Evolutionary conservation across 2,797 vertebrate genomes (phyloP), one percentile per base, ranked within the genome.

Genomic region (Sebastes miniatus): DNA sequence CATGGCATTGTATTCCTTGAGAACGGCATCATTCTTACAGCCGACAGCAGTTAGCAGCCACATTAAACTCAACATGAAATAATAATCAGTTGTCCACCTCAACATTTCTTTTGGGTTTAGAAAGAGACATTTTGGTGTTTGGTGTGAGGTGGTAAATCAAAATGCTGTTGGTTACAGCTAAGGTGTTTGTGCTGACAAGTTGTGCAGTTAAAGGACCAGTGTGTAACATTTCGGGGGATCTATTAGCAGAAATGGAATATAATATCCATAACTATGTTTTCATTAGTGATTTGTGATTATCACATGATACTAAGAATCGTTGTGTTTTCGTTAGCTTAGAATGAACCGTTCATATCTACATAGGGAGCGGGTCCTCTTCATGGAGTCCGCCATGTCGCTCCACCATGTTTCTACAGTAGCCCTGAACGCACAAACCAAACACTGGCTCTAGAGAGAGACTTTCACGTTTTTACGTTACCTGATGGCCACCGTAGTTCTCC

Each of bases 361-460:
- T 47, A 3, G 6, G 14, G 14, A 47, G 43, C 43, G 11, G 43
- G 43, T 47, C 43, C 14, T 18, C 43, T 47, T 43, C 39, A 43
- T 0, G 2, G 39, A 43, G 39, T 43, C 13, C 13, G 1, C 13
- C 13, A 43, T 1, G 39, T 43, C 14, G 39, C 39, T 43, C 39
- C 5, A 0, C 39, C 39, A 14, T 43, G 13, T 43, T 43, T 47
- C 14, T 47, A 18, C 43, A 18, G 43, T 47, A 47, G 14, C 39
- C 39, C 39, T 0, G 5, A 47, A 47, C 14, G 6, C 0, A 47
- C 39, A 43, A 43, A 43, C 0, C 6, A 43, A 43, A 43, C 39
- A 16, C 14, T 43, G 39, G 0, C 39, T 43, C 14, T 16, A 16
- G 39, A 43, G 14, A 43, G 39, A 43, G 39, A 7, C 39, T 43